A percentile compares a stretch with the other conserved stretches of the same genome.
These are phyloP conservation scores for Rhea pennata DNA, from an alignment of 2,113 vertebrate genomes.

Conservation along the genomic window DNA sequence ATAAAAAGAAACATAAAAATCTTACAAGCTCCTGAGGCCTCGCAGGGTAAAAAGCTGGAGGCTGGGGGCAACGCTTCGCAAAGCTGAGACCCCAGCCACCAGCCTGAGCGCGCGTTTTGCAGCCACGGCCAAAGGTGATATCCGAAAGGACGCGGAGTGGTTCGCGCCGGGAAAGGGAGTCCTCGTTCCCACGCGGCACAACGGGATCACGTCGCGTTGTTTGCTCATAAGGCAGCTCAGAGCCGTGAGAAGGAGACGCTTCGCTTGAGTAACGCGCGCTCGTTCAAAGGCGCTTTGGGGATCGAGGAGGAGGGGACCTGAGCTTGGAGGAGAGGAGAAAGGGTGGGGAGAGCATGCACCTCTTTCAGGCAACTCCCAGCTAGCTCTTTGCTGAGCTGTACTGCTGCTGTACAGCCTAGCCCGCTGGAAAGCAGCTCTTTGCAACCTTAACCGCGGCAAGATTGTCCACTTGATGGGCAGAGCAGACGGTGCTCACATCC, in stretches of 20 bases:
- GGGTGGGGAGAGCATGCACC: neutral
- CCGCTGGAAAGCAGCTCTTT: neutral
- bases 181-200: neutral
- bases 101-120: neutral
- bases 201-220: neutral
- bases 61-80: neutral
- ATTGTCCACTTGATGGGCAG: accelerated
- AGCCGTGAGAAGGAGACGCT: neutral
- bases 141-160: neutral
- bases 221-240: neutral
- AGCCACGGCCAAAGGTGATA: neutral
- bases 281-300: neutral
- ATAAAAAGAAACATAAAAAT: neutral
- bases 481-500: accelerated
- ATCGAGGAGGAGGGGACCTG: neutral
- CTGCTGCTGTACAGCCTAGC: neutral
- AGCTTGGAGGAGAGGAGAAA: neutral
- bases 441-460: neutral
- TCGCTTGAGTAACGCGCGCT: neutral
- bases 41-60: neutral
- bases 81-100: neutral
- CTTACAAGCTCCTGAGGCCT: neutral
- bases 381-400: neutral
- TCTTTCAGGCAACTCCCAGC: neutral
- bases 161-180: neutral